Conservation (phyloP, 2,888 invertebrate species). For the Byasa hedistus region DNA sequence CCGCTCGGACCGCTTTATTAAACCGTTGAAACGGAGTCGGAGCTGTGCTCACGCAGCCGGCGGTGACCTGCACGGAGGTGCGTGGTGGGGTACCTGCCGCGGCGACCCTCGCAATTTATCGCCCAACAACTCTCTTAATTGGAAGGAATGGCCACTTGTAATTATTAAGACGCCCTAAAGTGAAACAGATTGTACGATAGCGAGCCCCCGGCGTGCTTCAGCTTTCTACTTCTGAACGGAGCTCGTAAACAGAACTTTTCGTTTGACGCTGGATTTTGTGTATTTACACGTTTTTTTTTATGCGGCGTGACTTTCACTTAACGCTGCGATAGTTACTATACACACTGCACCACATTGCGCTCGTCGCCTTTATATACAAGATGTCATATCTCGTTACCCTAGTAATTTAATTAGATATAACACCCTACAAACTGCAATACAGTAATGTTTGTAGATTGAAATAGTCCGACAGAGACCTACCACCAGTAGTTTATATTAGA, state of each 20-base stretch:
- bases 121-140: slow-evolving; percentile 78
- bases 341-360: too few species aligned
- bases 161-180: slow-evolving; percentile 79
- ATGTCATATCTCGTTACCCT: too few species aligned
- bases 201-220: slow-evolving; percentile 49
- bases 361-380: too few species aligned
- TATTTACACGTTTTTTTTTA: not conserved
- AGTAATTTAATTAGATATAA: too few species aligned
- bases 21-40: slow-evolving; percentile 59
- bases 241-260: slow-evolving; percentile 31
- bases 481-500: too few species aligned
- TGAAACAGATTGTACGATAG: slow-evolving; percentile 78
- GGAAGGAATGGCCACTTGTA: slow-evolving; percentile 80
- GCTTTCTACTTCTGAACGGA: slow-evolving; percentile 50
- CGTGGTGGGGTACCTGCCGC: slow-evolving; percentile 53
- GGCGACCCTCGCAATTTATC: slow-evolving; percentile 77
- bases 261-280: not conserved
- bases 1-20: slow-evolving; percentile 64
- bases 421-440: too few species aligned
- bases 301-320: too few species aligned
- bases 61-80: slow-evolving; percentile 66
- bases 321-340: too few species aligned
- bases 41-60: slow-evolving; percentile 40
- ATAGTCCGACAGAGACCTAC: too few species aligned
- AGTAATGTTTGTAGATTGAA: too few species aligned